Percentiles rank a stretch among this genome's conserved stretches.
These are phyloP conservation scores for Pyrgilauda ruficollis DNA, from an alignment of 2,113 vertebrate species.

Conservation along the genomic window DNA sequence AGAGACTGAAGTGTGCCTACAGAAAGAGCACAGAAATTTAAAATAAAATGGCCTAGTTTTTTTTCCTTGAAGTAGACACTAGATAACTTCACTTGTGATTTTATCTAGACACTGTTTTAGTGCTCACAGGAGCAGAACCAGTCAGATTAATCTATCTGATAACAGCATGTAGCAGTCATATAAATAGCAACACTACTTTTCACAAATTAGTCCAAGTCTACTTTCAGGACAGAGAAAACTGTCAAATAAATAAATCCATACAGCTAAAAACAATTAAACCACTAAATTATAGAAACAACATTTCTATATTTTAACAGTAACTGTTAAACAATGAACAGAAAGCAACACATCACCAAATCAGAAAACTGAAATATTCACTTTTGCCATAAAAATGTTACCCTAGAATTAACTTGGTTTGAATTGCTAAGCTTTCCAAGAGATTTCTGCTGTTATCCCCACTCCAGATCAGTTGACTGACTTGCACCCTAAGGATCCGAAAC, in stretches of 20 bases:
- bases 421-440: neutral
- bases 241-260: conserved; percentile 55
- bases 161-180: neutral
- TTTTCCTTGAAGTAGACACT: neutral
- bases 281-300: neutral
- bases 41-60: neutral
- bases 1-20: neutral
- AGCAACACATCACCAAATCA: neutral
- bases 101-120: neutral
- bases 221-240: neutral
- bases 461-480: neutral
- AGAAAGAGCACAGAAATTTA: neutral
- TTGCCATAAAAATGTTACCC: neutral
- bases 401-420: neutral
- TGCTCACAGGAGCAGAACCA: neutral
- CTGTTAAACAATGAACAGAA: neutral
- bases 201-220: neutral
- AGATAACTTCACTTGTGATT: neutral
- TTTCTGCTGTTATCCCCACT: neutral
- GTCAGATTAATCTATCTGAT: neutral
- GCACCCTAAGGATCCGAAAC: neutral
- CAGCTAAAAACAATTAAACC: neutral
- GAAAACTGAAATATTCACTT: neutral
- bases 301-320: neutral
- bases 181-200: conserved; percentile 24